phyloP scores from a whole-genome alignment of 2,797 vertebrate genomes.

The Clamator glandarius region DNA sequence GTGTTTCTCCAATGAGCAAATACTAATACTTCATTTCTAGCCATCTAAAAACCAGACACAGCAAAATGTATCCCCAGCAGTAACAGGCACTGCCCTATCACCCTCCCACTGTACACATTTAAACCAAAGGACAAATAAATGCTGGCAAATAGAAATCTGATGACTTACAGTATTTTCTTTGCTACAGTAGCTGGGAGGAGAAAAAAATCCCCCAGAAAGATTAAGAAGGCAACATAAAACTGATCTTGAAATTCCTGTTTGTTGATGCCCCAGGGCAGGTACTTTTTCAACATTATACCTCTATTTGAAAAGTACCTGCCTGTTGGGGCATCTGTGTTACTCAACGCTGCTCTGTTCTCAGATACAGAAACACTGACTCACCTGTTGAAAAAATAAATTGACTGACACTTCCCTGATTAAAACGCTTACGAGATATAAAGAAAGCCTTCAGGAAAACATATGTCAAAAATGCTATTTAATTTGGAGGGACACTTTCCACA shows the following conservation, averaged over 20 bases:
- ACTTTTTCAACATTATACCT: constrained; percentile 67
- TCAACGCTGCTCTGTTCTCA: constrained; percentile 22
- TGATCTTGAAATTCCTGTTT: constrained; percentile 78
- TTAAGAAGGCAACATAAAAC: constrained; percentile 78
- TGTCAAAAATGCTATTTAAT: background rate
- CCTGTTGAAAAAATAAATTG: constrained; percentile 52
- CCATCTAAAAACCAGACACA: background rate
- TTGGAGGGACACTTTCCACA: background rate
- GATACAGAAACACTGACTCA: constrained; percentile 13
- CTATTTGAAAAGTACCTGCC: constrained; percentile 64
- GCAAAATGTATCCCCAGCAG: constrained; percentile 24
- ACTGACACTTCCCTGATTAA: constrained; percentile 30
- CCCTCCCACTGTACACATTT: constrained; percentile 26
- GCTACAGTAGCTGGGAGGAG: constrained; percentile 67
- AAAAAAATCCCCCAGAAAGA: constrained; percentile 70
- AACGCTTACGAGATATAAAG: background rate
- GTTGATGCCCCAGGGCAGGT: constrained; percentile 71
- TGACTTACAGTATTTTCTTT: constrained; percentile 77
- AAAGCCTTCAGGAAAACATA: background rate
- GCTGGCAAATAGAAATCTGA: constrained; percentile 69
- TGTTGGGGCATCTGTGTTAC: constrained; percentile 6
- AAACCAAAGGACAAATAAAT: constrained; percentile 67
- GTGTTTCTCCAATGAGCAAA: background rate
- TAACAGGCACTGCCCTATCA: constrained; percentile 28
- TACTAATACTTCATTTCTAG: constrained; percentile 20